Conservation (phyloP, 2,113 vertebrate genomes). For the Chaetura pelagica region DNA sequence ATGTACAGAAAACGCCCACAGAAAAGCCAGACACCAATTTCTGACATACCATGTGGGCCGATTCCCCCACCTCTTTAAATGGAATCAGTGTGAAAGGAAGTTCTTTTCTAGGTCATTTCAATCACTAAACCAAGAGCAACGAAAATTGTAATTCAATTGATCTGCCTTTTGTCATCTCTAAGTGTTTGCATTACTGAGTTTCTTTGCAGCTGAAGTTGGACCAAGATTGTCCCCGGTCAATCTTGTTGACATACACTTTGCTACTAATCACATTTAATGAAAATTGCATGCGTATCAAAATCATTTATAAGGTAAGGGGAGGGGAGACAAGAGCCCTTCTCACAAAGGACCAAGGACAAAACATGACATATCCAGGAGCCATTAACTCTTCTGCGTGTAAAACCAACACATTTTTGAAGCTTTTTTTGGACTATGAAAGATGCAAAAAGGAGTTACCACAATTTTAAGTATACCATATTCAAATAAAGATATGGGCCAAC, state of each 20-base stretch:
- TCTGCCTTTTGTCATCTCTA: not conserved
- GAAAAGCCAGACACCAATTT: not conserved
- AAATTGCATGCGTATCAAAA: not conserved
- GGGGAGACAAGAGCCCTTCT: not conserved
- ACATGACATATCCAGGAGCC: not conserved
- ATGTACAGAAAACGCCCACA: not conserved
- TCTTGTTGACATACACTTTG: conserved; percentile 2
- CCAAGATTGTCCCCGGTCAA: conserved; percentile 11
- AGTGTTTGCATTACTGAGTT: not conserved
- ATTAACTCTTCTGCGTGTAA: not conserved
- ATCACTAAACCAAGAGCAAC: not conserved
- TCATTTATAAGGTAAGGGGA: not conserved
- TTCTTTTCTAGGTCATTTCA: conserved; percentile 36
- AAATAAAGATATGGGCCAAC: not conserved
- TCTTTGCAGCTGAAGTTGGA: not conserved
- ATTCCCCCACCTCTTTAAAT: not conserved
- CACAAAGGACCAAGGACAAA: conserved; percentile 10
- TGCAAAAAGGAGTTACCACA: not conserved
- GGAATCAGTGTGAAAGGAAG: not conserved
- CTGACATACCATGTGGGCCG: not conserved
- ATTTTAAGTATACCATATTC: not conserved
- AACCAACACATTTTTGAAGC: not conserved
- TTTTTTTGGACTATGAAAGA: not conserved
- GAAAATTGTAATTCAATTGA: conserved; percentile 18
- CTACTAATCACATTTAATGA: conserved; percentile 19